These are phyloP conservation scores for Leptocoma aspasia DNA, from an alignment of 2,113 vertebrate species.

Conservation along the genomic window DNA sequence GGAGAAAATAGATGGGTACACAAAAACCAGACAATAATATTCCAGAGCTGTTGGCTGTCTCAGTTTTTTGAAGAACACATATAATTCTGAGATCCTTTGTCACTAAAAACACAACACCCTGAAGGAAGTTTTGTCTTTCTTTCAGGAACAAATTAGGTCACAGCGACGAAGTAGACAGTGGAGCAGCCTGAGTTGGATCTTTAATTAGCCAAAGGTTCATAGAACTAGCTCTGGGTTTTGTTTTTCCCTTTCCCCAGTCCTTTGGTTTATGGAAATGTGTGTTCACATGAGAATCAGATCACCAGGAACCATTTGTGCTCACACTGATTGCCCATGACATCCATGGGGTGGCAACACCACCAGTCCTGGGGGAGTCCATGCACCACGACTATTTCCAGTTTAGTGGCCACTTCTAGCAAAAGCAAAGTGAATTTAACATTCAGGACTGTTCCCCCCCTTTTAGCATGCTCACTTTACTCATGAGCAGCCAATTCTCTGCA, in stretches of 20 bases:
- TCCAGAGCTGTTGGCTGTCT: not conserved
- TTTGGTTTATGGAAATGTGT: not conserved
- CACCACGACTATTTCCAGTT: not conserved
- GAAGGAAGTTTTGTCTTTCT: not conserved
- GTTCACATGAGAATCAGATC: not conserved
- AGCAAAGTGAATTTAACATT: not conserved
- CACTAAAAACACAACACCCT: not conserved
- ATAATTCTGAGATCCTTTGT: not conserved
- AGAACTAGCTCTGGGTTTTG: constrained; percentile 43
- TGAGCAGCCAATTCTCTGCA: not conserved
- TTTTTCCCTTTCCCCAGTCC: not conserved
- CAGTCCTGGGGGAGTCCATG: not conserved
- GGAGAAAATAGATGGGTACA: not conserved
- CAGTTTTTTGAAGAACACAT: not conserved
- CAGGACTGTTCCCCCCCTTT: not conserved
- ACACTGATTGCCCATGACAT: constrained; percentile 20
- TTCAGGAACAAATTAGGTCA: constrained; percentile 40
- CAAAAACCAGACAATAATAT: fast-evolving
- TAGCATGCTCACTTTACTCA: not conserved
- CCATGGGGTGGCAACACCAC: not conserved
- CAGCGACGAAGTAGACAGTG: not conserved
- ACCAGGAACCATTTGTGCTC: not conserved
- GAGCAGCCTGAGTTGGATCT: constrained; percentile 21
- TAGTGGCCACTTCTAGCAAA: not conserved
- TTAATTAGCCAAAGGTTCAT: not conserved